A percentile compares a stretch with the other conserved stretches of the same genome.
phyloP scores from a whole-genome alignment of 53 echinoderm and acorn worm genomes.

The Paracentrotus lividus region DNA sequence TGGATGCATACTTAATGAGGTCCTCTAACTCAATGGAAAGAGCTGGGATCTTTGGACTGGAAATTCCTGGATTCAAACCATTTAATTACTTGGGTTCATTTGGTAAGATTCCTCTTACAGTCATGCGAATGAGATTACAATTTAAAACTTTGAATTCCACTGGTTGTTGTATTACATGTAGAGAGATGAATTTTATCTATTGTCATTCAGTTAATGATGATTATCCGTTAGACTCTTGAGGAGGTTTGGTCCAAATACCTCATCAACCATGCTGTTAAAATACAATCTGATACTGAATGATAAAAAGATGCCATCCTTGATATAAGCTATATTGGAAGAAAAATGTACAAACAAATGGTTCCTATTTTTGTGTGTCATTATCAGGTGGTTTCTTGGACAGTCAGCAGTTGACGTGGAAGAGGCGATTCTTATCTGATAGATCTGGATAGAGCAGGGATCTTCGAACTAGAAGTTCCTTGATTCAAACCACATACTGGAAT shows the following conservation, averaged over 20 bases:
- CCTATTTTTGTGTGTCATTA: background rate
- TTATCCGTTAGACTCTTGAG: conserved; percentile 46
- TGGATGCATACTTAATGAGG: too few relatives aligned
- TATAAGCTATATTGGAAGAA: background rate
- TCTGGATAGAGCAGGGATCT: background rate
- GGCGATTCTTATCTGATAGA: background rate
- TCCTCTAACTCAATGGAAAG: too few relatives aligned
- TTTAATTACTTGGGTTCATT: too few relatives aligned
- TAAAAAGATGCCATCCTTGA: background rate
- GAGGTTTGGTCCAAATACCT: conserved; percentile 35
- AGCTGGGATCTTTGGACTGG: too few relatives aligned
- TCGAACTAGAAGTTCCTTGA: background rate
- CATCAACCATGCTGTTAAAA: conserved; percentile 2
- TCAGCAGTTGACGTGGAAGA: background rate
- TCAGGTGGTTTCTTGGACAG: background rate
- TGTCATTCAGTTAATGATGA: conserved; percentile 11
- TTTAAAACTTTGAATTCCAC: too few relatives aligned
- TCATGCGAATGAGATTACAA: too few relatives aligned
- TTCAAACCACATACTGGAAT: background rate
- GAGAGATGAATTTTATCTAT: background rate
- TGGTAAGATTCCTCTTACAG: too few relatives aligned
- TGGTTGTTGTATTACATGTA: too few relatives aligned
- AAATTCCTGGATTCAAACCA: too few relatives aligned
- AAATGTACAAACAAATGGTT: background rate
- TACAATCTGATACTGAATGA: background rate